A percentile compares a stretch with the other conserved stretches of the same genome.
These are phyloP conservation scores for Cheumatopsyche charites DNA, from an alignment of 1,140 invertebrate genomes.

Conservation along the genomic window DNA sequence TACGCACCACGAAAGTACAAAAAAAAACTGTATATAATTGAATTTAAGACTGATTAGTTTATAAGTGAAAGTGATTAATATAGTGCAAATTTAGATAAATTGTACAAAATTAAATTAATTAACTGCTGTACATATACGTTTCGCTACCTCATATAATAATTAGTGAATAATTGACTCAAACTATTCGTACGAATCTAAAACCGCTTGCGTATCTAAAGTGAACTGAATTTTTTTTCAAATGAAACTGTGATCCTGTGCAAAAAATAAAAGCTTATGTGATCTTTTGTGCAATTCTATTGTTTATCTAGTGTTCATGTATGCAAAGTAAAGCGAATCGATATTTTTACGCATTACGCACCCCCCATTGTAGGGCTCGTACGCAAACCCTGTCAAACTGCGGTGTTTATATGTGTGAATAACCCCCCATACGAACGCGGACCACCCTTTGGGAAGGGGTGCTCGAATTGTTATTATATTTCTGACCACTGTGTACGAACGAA, in stretches of 20 bases:
- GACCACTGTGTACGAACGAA: slow-evolving; percentile 30
- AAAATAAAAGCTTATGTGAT: slow-evolving; percentile 34
- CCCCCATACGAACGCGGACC: slow-evolving; percentile 11
- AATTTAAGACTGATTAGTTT: slow-evolving; percentile 23
- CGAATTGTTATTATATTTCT: slow-evolving; percentile 31
- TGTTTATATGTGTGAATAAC: slow-evolving; percentile 36
- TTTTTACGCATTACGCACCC: slow-evolving; percentile 44
- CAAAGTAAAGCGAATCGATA: slow-evolving; percentile 46
- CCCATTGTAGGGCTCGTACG: slow-evolving; percentile 30
- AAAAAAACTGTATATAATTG: slow-evolving; percentile 12
- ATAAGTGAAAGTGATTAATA: slow-evolving; percentile 5
- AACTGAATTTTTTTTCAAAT: background rate
- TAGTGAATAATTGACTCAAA: background rate
- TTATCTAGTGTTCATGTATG: slow-evolving; percentile 37
- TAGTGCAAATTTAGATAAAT: background rate
- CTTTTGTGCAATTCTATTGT: slow-evolving; percentile 38
- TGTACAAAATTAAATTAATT: background rate
- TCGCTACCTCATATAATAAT: slow-evolving; percentile 16
- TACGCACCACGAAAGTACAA: slow-evolving; percentile 22
- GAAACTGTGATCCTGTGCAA: slow-evolving; percentile 20
- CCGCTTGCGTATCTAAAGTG: background rate
- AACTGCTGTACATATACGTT: slow-evolving; percentile 1
- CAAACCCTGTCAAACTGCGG: slow-evolving; percentile 43
- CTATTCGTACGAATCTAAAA: background rate
- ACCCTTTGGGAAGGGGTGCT: slow-evolving; percentile 10